Percentiles rank a stretch among this genome's conserved stretches.
phyloP scores from a whole-genome alignment of 1,140 invertebrate species.

The Diachasma alloeum region DNA sequence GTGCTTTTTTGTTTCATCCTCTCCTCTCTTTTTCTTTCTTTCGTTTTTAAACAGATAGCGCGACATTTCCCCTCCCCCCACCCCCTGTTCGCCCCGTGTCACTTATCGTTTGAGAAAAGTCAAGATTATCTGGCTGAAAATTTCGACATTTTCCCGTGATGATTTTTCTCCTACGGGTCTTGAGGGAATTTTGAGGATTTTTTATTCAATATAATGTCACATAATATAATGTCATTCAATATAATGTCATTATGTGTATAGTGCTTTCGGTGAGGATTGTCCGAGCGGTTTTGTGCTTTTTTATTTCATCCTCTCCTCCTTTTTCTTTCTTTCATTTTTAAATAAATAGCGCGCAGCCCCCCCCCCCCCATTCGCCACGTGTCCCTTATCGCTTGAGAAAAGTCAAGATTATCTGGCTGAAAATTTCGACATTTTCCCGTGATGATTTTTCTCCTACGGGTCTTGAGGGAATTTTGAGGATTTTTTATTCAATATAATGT shows the following conservation, averaged over 20 bases:
- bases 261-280: background rate
- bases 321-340: no score
- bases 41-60: slow-evolving; percentile 11
- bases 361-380: background rate
- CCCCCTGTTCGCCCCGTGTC: background rate
- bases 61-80: background rate
- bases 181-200: background rate
- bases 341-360: background rate
- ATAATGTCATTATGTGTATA: no score
- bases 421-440: background rate
- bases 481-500: no score
- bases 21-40: slow-evolving; percentile 7
- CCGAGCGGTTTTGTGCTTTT: background rate
- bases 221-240: no score
- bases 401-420: background rate
- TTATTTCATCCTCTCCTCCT: background rate
- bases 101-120: background rate
- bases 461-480: background rate
- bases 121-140: background rate
- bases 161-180: background rate
- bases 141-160: background rate
- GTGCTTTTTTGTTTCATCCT: background rate
- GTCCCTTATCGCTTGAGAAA: background rate
- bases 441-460: background rate
- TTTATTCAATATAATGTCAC: no score